Evolutionary conservation across 1,140 invertebrate genomes (phyloP).

Genomic region (Kradibia gibbosae): DNA sequence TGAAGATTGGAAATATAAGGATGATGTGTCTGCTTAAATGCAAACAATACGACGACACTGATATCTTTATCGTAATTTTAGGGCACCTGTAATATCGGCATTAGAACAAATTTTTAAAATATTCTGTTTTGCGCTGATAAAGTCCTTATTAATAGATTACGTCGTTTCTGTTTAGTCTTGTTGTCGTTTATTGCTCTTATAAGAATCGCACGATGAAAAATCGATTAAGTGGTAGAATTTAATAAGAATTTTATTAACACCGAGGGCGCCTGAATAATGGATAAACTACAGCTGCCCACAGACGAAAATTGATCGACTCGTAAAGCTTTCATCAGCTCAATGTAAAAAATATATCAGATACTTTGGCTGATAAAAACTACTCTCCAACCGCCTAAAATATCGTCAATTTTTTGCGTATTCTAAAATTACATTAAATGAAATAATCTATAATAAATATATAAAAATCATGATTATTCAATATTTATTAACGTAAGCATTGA

Average conservation of each 20-base stretch:
- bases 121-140: not conserved
- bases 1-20: not conserved
- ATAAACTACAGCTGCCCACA: conserved; percentile 20
- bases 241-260: conserved; percentile 18
- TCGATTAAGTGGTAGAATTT: not conserved
- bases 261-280: not conserved
- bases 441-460: too few relatives aligned
- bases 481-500: too few relatives aligned
- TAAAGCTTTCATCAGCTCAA: not conserved
- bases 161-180: not conserved
- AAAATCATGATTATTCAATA: too few relatives aligned
- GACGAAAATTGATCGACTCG: conserved; percentile 28
- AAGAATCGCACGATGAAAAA: not conserved
- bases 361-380: too few relatives aligned
- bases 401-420: too few relatives aligned
- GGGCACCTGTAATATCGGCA: not conserved
- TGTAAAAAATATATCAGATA: not conserved
- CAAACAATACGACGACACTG: conserved; percentile 20
- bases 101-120: not conserved
- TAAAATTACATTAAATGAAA: too few relatives aligned
- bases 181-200: not conserved
- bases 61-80: not conserved
- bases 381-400: too few relatives aligned
- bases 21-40: not conserved
- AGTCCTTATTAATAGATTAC: not conserved